Evolutionary conservation across 1,140 invertebrate species (phyloP), one percentile per base, ranked within the genome.

Genomic region (Drepana arcuata): DNA sequence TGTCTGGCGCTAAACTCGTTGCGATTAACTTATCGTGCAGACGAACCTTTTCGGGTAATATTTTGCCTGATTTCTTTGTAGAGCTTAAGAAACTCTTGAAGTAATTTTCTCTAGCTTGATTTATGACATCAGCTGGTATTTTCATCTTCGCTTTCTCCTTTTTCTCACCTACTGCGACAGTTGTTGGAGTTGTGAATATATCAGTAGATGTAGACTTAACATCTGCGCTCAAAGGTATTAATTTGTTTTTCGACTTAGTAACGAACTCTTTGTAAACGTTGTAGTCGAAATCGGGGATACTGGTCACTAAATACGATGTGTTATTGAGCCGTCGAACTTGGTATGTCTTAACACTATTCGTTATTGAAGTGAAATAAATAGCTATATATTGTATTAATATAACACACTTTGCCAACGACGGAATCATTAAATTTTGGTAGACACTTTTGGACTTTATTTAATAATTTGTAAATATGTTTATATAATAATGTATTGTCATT

Each of bases 321-420:
- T 64, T 63, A 47, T 79, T 75, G 7, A 79, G 38, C 1, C 65
- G 54, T n/a, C 48, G 54, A 11, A 79, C 71, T 60, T 75, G 58
- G 39, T 62, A 79, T 14, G 63, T 75, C 42, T 64, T 63, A 10
- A 69, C 49, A 33, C 58, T 45, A 24, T 28, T 37, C 25, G 58
- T 48, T 35, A 46, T 42, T 13, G 42, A 49, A 29, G 53, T 36
- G 16, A 58, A 51, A 24, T 46, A 40, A 13, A 47, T 47, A 16
- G 65, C 24, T 31, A 64, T 47, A 37, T 39, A 57, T 21, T 64
- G 49, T 13, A 54, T 29, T 28, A 58, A 39, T 32, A 67, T 45
- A 36, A 62, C 45, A 49, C 50, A 46, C 39, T 48, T 47, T 18
- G 37, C 44, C 26, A 41, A 56, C 27, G 55, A 38, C 48, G 40